These are phyloP conservation scores for Carettochelys insculpta DNA, from an alignment of 2,113 vertebrate genomes.

Conservation along the genomic window DNA sequence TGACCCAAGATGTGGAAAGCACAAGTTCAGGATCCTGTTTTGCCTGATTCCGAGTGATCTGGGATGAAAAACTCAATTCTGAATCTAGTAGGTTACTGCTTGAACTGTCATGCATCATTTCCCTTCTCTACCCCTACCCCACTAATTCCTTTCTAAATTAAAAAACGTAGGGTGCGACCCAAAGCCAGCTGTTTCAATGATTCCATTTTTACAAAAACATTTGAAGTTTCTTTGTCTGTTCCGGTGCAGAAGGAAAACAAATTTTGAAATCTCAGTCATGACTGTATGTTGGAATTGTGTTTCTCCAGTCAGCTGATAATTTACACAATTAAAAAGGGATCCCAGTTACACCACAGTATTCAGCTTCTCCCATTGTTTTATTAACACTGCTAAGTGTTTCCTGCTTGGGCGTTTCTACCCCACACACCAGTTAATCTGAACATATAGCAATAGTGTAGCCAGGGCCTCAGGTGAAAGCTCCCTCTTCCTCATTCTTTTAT, in stretches of 20 bases:
- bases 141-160: no score
- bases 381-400: neutral
- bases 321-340: neutral
- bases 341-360: rapidly evolving
- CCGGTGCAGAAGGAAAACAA: neutral
- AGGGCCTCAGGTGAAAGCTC: neutral
- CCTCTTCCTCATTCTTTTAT: neutral
- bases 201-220: neutral
- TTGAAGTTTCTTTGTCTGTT: neutral
- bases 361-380: neutral
- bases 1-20: no score
- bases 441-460: neutral
- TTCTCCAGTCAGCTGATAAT: neutral
- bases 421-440: neutral
- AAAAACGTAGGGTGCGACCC: no score
- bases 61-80: neutral
- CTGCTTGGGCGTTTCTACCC: neutral
- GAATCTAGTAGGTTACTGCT: no score
- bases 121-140: no score
- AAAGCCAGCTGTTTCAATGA: no score
- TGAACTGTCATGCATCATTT: no score
- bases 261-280: neutral
- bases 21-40: neutral
- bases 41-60: neutral
- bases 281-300: neutral